Evolutionary conservation across 1,140 invertebrate genomes (phyloP).

Genomic region (Bombyx mori): DNA sequence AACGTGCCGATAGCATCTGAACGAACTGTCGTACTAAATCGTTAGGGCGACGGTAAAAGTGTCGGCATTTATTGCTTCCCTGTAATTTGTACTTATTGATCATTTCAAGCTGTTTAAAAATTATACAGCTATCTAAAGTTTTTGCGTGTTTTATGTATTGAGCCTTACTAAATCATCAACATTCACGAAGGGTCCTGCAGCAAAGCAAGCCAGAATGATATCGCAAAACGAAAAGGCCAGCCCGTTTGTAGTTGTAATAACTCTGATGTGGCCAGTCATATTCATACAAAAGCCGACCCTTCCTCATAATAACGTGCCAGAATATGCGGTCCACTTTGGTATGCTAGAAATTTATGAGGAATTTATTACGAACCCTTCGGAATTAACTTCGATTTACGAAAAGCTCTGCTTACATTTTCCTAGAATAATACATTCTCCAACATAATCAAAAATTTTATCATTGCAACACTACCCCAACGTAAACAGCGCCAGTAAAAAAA

Average conservation of each 20-base stretch:
- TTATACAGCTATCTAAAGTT: too few species aligned
- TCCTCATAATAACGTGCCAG: conserved; percentile 24
- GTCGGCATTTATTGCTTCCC: conserved; percentile 33
- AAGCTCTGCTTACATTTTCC: too few species aligned
- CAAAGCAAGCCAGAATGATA: too few species aligned
- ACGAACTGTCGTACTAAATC: conserved; percentile 35
- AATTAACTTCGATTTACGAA: background rate
- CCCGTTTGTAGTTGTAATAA: conserved; percentile 17
- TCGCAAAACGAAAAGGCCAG: background rate
- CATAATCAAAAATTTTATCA: too few species aligned
- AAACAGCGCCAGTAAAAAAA: too few species aligned
- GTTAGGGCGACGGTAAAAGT: conserved; percentile 31
- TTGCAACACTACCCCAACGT: too few species aligned
- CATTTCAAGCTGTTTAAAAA: background rate
- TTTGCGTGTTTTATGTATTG: too few species aligned
- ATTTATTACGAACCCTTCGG: conserved; percentile 9
- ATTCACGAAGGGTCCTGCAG: too few species aligned
- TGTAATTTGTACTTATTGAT: conserved; percentile 33
- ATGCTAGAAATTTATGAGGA: conserved; percentile 9
- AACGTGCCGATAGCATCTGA: conserved; percentile 20
- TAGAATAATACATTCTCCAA: too few species aligned
- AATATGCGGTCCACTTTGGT: conserved; percentile 24
- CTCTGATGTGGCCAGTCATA: conserved; percentile 27
- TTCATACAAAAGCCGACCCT: conserved; percentile 25
- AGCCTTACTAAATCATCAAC: too few species aligned